Conservation (phyloP, 2,888 invertebrate species). For the Nephrocerus scutellatus region DNA sequence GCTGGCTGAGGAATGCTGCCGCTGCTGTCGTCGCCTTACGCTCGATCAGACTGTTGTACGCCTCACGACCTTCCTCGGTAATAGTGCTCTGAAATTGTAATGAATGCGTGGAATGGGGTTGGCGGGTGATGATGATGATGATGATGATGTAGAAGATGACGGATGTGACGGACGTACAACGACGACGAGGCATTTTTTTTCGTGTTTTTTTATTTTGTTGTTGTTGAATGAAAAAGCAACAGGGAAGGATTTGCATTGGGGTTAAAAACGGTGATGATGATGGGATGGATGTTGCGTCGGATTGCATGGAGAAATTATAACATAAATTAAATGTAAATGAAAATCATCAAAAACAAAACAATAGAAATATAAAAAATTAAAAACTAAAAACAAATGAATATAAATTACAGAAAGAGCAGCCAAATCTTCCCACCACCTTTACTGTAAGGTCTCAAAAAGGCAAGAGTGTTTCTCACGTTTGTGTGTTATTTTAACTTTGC, state of each 20-base stretch:
- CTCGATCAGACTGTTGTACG: slow-evolving; percentile 88
- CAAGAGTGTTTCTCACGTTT: too few relatives aligned
- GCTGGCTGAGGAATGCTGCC: slow-evolving; percentile 34
- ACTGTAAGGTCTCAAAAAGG: too few relatives aligned
- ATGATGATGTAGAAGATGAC: slow-evolving; percentile 7
- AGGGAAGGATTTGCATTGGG: slow-evolving; percentile 19
- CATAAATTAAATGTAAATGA: slow-evolving; percentile 25
- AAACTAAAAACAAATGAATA: slow-evolving; percentile 30
- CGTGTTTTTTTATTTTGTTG: too few relatives aligned
- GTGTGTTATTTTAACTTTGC: too few relatives aligned
- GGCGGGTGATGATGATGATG: slow-evolving; percentile 24
- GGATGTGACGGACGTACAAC: slow-evolving; percentile 4
- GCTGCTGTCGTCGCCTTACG: slow-evolving; percentile 53
- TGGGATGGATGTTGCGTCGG: slow-evolving; percentile 22
- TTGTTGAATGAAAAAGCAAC: too few relatives aligned
- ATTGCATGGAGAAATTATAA: slow-evolving; percentile 31
- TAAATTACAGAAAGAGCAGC: slow-evolving; percentile 21
- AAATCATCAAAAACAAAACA: slow-evolving; percentile 34
- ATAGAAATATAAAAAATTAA: slow-evolving; percentile 23
- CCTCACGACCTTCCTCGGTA: slow-evolving; percentile 83
- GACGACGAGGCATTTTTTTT: too few relatives aligned
- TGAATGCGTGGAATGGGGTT: slow-evolving; percentile 20
- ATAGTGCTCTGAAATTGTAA: slow-evolving; percentile 62
- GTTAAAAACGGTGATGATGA: slow-evolving; percentile 11
- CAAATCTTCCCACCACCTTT: too few relatives aligned